phyloP scores from a whole-genome alignment of 2,888 invertebrate genomes.

The Acanthosepion esculentum region DNA sequence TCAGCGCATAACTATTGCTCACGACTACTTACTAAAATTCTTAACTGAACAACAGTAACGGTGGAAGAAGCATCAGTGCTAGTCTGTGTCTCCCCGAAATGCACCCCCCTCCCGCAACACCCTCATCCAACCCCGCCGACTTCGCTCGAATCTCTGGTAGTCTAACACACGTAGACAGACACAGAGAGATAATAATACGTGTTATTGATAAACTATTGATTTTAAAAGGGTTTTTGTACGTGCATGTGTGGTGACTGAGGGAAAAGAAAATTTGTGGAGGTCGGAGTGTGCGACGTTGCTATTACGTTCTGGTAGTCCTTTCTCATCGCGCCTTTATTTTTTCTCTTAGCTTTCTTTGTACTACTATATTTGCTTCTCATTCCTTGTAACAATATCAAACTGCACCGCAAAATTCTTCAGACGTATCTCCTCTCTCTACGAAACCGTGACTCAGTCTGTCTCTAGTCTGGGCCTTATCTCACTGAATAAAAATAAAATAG shows the following conservation, averaged over 20 bases:
- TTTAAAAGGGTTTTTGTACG: neutral
- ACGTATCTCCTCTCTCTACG: too few relatives aligned
- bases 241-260: neutral
- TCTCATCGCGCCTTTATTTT: too few relatives aligned
- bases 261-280: neutral
- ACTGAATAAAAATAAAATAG: too few relatives aligned
- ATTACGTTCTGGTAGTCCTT: too few relatives aligned
- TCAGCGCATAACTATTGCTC: neutral
- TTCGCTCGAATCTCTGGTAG: neutral
- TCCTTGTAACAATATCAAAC: too few relatives aligned
- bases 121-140: neutral
- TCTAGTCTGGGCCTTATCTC: too few relatives aligned
- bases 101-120: neutral
- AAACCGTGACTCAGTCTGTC: too few relatives aligned
- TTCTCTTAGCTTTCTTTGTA: too few relatives aligned
- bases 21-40: neutral
- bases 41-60: neutral
- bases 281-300: neutral
- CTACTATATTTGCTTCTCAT: too few relatives aligned
- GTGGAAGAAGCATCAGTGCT: neutral
- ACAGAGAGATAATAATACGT: neutral
- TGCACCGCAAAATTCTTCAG: too few relatives aligned
- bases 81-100: neutral
- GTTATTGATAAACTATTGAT: neutral
- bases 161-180: neutral